These are phyloP conservation scores for Acridotheres tristis DNA, from an alignment of 2,797 vertebrate genomes.

Conservation along the genomic window DNA sequence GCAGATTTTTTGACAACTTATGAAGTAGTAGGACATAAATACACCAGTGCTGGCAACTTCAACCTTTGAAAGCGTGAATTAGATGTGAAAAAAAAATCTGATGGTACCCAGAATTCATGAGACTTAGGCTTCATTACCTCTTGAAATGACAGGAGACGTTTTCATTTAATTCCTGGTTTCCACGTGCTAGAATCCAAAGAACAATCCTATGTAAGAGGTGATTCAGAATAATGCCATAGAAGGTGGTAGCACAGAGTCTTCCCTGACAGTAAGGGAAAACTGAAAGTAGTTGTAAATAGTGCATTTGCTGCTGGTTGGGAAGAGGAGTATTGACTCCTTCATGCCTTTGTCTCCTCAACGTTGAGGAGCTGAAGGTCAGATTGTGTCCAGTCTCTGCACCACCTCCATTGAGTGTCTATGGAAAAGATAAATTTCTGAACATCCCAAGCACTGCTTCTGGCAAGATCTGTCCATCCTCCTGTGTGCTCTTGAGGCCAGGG, in stretches of 20 bases:
- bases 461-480: neutral
- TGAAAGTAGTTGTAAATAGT: neutral
- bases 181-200: neutral
- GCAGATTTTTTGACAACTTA: neutral
- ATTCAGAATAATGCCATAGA: neutral
- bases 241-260: neutral
- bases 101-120: neutral
- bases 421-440: neutral
- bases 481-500: neutral
- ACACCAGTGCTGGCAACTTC: neutral
- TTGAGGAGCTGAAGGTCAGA: neutral
- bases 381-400: neutral
- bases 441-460: neutral
- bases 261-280: neutral
- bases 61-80: neutral
- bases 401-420: accelerated
- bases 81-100: neutral
- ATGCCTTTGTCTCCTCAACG: neutral
- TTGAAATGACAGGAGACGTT: neutral
- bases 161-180: neutral
- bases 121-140: neutral
- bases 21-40: neutral
- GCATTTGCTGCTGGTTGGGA: neutral
- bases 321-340: neutral
- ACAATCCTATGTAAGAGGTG: neutral